phyloP scores from a whole-genome alignment of 2,888 invertebrate genomes.

The Venusia cambrica region DNA sequence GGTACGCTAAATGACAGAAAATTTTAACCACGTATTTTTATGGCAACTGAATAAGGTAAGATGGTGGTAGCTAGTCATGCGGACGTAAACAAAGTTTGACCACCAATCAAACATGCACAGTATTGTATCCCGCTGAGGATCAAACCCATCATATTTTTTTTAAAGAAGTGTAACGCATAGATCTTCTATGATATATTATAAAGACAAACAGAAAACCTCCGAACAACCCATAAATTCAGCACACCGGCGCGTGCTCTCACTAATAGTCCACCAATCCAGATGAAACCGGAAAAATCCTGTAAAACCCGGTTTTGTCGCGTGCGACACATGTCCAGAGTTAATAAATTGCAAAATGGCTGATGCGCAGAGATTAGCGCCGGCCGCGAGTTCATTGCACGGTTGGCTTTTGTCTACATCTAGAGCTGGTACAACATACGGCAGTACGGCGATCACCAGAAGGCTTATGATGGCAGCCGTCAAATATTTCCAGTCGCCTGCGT shows the following conservation, averaged over 20 bases:
- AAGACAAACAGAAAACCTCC: not conserved
- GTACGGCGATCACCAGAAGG: not conserved
- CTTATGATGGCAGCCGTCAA: slow-evolving; percentile 3
- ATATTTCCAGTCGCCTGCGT: slow-evolving; percentile 1
- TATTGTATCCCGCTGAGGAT: too few relatives aligned
- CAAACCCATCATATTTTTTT: too few relatives aligned
- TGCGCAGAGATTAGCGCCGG: slow-evolving; percentile 30
- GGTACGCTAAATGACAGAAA: too few relatives aligned
- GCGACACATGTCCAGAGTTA: slow-evolving; percentile 31
- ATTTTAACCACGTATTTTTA: too few relatives aligned
- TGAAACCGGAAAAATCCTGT: slow-evolving; percentile 25
- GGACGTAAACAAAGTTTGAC: too few relatives aligned
- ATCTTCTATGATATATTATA: too few relatives aligned
- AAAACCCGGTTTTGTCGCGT: slow-evolving; percentile 30
- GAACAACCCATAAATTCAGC: slow-evolving; percentile 4
- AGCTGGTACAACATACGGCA: slow-evolving; percentile 25
- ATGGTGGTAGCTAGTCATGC: too few relatives aligned
- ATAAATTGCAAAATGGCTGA: slow-evolving; percentile 34
- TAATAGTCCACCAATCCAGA: slow-evolving; percentile 17
- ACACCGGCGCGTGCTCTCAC: slow-evolving; percentile 7
- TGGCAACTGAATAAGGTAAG: too few relatives aligned
- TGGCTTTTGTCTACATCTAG: slow-evolving; percentile 23
- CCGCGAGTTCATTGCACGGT: slow-evolving; percentile 34
- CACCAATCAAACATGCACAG: too few relatives aligned
- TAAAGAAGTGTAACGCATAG: too few relatives aligned